Base-by-base conservation (phyloP, 2,888 invertebrate genomes). In the Sminthurinus aureus region DNA sequence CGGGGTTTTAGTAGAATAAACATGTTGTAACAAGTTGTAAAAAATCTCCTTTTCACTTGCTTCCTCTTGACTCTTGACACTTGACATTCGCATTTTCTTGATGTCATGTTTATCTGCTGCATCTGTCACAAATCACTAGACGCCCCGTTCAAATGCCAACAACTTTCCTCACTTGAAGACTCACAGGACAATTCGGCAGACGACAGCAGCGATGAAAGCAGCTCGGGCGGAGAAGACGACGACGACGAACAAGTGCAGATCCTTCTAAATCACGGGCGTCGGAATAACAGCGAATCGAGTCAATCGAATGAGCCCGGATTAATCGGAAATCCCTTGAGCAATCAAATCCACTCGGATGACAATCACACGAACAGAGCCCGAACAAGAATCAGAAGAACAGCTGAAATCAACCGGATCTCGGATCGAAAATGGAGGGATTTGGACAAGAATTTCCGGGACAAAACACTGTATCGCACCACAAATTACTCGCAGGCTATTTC, bases 111-210 rank as follows among this genome's bases (percentile, higher is more conserved):
- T 52, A 51, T 81, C 2, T 81, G 81, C 13, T 81, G 81, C 52
- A 81, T 81, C 38, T 81, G 81, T 20, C 71, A 71, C 22, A 81
- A 81, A 38, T 71, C 74, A 15, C n/a, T 81, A n/a, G 81, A 81
- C 15, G 74, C 52, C 8, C 22, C 58, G 0, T 58, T 81, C 11
- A 81, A 64, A 18, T 81, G 71, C 64, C 74, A 81, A 20, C 26
- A 74, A n/a, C 18, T 74, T 13, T 22, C 51, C 64, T 64, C 64
- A 11, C 64, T 58, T 26, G 64, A 81, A 73, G 26, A 79, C 18
- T 67, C 38, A 1, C 38, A 79, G 22, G 71, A 71, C 24, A 6
- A 9, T 22, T 18, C 18, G n/a, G n/a, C 66, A 66, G 11, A 18
- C 6, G 66, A n/a, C 58, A 11, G 26, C 18, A 52, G 15, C 12